Conservation (phyloP, 2,797 vertebrate genomes). For the Chaetophractus vellerosus region DNA sequence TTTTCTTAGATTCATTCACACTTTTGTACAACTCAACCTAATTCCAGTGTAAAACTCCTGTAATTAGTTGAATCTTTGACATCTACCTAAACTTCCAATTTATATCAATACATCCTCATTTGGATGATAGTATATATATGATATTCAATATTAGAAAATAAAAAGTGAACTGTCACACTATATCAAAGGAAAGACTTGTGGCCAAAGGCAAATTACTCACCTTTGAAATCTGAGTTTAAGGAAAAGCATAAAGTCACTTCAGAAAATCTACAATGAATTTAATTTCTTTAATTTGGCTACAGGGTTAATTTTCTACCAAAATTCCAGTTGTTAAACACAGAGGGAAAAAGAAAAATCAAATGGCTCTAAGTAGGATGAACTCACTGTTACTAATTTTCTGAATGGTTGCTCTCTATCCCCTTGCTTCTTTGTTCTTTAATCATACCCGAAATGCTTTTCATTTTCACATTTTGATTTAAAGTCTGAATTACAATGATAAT, state of each 20-base stretch:
- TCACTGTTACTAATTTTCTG: slow-evolving; percentile 84
- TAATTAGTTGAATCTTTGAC: background rate
- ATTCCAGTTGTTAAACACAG: slow-evolving; percentile 69
- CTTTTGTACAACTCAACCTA: background rate
- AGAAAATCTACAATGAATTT: slow-evolving; percentile 53
- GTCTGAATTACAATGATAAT: slow-evolving; percentile 60
- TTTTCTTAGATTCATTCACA: slow-evolving; percentile 18
- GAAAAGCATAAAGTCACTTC: slow-evolving; percentile 52
- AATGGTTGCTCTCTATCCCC: slow-evolving; percentile 75
- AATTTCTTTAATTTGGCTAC: slow-evolving; percentile 66
- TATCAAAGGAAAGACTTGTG: slow-evolving; percentile 15
- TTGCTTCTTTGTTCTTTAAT: slow-evolving; percentile 85
- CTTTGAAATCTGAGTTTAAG: slow-evolving; percentile 61
- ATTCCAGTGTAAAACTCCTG: slow-evolving; percentile 5
- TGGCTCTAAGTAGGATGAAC: slow-evolving; percentile 82
- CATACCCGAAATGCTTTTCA: slow-evolving; percentile 77
- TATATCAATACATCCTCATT: slow-evolving; percentile 9
- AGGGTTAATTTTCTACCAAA: slow-evolving; percentile 66
- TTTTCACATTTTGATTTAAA: slow-evolving; percentile 76
- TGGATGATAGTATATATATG: background rate
- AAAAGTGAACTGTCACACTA: slow-evolving; percentile 57
- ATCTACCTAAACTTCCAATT: background rate
- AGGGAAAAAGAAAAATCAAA: slow-evolving; percentile 74
- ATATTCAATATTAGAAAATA: slow-evolving; percentile 30
- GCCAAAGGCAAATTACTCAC: slow-evolving; percentile 18